A percentile compares a stretch with the other conserved stretches of the same genome.
Conservation (phyloP, 2,888 invertebrate genomes). For the Oscheius sp. region DNA sequence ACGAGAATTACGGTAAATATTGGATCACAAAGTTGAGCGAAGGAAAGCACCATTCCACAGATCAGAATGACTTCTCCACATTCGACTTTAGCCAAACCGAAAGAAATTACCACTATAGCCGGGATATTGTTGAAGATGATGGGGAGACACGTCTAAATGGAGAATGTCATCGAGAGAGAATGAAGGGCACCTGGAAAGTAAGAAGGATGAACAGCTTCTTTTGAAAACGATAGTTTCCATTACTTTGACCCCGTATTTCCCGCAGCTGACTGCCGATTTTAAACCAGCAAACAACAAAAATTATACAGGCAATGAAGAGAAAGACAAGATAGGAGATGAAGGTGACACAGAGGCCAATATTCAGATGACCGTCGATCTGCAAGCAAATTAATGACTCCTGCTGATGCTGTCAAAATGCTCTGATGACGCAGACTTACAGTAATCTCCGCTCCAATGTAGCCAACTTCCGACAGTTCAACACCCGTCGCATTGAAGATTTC, state of each 20-base stretch:
- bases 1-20: constrained; percentile 10
- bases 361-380: neutral
- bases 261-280: constrained; percentile 15
- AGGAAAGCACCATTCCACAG: neutral
- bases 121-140: constrained; percentile 11
- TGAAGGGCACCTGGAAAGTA: neutral
- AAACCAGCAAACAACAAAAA: constrained; percentile 5
- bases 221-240: constrained; percentile 1
- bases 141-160: constrained; percentile 4
- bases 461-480: neutral
- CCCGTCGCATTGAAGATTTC: neutral
- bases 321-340: neutral
- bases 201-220: constrained; percentile 10
- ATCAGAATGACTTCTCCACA: neutral
- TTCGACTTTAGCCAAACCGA: neutral
- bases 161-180: neutral
- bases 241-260: neutral
- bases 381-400: too few species aligned
- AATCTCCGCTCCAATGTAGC: constrained; percentile 2
- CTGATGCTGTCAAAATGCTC: too few species aligned
- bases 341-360: neutral
- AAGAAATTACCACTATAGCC: neutral
- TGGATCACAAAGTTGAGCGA: constrained; percentile 10
- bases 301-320: neutral
- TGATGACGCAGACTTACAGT: neutral